Evolutionary conservation across 2,113 vertebrate genomes (phyloP).

Genomic region (Peucedramus taeniatus): DNA sequence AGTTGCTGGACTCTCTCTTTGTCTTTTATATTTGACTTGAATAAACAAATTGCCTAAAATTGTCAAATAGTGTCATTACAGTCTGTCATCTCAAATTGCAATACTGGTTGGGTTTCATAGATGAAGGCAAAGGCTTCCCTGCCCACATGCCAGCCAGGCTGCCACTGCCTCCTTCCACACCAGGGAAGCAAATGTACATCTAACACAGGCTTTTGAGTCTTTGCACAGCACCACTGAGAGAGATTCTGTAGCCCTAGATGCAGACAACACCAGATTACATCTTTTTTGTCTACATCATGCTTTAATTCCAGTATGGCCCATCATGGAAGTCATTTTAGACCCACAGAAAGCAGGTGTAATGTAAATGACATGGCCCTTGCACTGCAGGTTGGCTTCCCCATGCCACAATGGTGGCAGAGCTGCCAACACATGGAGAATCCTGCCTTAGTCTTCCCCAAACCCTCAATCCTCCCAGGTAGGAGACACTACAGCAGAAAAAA

Average conservation of each 20-base stretch:
- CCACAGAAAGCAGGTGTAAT: background rate
- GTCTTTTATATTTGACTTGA: background rate
- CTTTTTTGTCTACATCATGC: fast-evolving
- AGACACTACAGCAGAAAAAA: background rate
- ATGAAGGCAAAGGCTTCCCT: background rate
- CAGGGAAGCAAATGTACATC: background rate
- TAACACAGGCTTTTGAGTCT: background rate
- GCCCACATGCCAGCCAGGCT: background rate
- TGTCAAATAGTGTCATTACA: background rate
- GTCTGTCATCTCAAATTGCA: background rate
- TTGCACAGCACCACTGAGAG: background rate
- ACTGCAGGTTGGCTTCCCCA: background rate
- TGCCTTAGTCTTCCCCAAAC: background rate
- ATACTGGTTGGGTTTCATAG: background rate
- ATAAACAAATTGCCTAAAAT: background rate
- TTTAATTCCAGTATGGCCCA: background rate
- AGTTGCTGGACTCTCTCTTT: background rate
- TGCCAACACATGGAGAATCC: background rate
- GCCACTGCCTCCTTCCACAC: background rate
- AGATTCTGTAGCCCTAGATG: background rate
- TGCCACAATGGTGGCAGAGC: fast-evolving
- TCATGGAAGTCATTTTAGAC: background rate
- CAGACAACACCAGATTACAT: background rate
- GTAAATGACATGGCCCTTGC: background rate
- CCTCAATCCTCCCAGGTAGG: background rate